Evolutionary conservation across 2,888 invertebrate genomes (phyloP).

Genomic region (Hirtodrosophila trivittata): DNA sequence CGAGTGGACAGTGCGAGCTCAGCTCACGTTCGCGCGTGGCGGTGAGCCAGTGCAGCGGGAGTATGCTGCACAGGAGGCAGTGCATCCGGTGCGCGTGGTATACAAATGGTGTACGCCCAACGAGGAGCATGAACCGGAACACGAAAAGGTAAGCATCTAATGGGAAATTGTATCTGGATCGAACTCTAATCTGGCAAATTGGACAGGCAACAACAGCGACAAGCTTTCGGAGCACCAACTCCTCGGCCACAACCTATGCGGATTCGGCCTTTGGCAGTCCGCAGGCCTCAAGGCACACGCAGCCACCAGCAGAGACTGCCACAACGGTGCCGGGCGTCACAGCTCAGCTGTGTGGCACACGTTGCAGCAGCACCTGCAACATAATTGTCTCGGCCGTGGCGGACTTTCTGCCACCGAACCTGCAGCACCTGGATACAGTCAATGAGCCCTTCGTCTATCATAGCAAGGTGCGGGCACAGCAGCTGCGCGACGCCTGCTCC

Average conservation of each 20-base stretch:
- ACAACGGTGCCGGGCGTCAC: slow-evolving; percentile 35
- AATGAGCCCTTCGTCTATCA: slow-evolving; percentile 81
- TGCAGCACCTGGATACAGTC: slow-evolving; percentile 51
- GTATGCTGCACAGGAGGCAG: slow-evolving; percentile 73
- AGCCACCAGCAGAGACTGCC: slow-evolving; percentile 10
- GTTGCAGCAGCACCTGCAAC: slow-evolving; percentile 88
- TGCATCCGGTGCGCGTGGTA: slow-evolving; percentile 83
- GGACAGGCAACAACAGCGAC: slow-evolving; percentile 54
- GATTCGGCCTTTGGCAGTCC: slow-evolving; percentile 85
- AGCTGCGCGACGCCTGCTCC: slow-evolving; percentile 83
- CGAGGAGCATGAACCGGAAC: slow-evolving; percentile 55
- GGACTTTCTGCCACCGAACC: slow-evolving; percentile 58
- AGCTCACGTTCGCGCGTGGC: slow-evolving; percentile 86
- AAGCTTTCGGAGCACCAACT: slow-evolving; percentile 82
- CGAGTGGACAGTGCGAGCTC: slow-evolving; percentile 89
- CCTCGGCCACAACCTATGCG: slow-evolving; percentile 82
- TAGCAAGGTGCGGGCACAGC: slow-evolving; percentile 81
- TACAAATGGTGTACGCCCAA: slow-evolving; percentile 85
- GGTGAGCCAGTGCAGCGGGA: slow-evolving; percentile 81
- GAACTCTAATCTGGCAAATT: background rate
- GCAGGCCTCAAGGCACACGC: slow-evolving; percentile 66
- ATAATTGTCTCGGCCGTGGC: slow-evolving; percentile 86
- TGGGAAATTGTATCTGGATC: background rate
- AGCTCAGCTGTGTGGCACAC: slow-evolving; percentile 77
- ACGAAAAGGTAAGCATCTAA: slow-evolving; percentile 55